Percentiles rank a stretch among this genome's conserved stretches.
These are phyloP conservation scores for Epiperipatus broadwayi DNA, from an alignment of 2,888 invertebrate genomes.

Conservation along the genomic window DNA sequence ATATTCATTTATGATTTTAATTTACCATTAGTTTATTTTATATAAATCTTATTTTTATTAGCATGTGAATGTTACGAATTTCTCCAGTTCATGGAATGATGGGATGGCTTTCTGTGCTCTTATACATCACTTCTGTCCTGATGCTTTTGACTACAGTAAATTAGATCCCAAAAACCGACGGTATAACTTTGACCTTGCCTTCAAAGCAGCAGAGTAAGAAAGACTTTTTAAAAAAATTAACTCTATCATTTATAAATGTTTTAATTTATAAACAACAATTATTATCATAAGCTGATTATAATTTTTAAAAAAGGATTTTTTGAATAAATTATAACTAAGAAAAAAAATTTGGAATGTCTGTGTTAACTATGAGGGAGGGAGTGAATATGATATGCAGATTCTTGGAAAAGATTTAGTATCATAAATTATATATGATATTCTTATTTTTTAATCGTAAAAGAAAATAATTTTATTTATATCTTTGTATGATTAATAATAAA, in stretches of 20 bases:
- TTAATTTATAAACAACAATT: not conserved
- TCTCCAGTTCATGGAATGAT: slow-evolving; percentile 95
- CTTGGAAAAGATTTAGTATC: too few species aligned
- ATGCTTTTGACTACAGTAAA: slow-evolving; percentile 81
- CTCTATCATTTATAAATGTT: not conserved
- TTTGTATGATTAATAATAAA: too few species aligned
- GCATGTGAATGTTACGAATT: slow-evolving; percentile 95
- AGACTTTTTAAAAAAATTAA: slow-evolving; percentile 9
- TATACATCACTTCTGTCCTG: slow-evolving; percentile 90
- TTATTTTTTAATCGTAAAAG: too few species aligned
- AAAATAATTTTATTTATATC: too few species aligned
- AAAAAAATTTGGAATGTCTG: too few species aligned
- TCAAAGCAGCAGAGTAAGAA: slow-evolving; percentile 91
- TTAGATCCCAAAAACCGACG: slow-evolving; percentile 72
- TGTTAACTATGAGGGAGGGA: too few species aligned
- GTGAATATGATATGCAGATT: too few species aligned
- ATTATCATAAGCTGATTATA: too few species aligned
- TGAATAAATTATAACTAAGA: too few species aligned
- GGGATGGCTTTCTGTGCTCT: slow-evolving; percentile 98
- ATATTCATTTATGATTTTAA: not conserved
- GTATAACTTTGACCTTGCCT: slow-evolving; percentile 91
- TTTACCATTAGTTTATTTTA: not conserved
- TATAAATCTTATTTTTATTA: slow-evolving; percentile 34
- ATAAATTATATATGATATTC: too few species aligned
- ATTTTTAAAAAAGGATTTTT: too few species aligned